Percentiles rank a stretch among this genome's conserved stretches.
phyloP scores from a whole-genome alignment of 2,113 vertebrate species.

The Lophura nycthemera region DNA sequence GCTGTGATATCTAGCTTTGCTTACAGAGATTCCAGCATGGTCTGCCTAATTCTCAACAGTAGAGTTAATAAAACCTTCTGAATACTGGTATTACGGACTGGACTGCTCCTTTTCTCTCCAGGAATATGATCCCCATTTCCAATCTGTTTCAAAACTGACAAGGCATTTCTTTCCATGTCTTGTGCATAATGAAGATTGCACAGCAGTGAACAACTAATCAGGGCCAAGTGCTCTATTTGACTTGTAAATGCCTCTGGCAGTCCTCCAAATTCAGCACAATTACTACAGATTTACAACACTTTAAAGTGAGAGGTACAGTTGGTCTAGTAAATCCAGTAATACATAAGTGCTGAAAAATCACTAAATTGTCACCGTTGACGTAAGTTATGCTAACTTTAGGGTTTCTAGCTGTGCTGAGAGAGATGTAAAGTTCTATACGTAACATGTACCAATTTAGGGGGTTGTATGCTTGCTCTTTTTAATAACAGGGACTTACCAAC shows the following conservation, averaged over 20 bases:
- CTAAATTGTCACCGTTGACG: slow-evolving; percentile 22
- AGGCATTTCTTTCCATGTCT: not conserved
- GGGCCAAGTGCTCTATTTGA: slow-evolving; percentile 4
- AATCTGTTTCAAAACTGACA: not conserved
- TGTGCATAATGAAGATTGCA: not conserved
- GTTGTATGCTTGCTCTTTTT: not conserved
- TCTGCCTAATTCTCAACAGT: not conserved
- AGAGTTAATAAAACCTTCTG: not conserved
- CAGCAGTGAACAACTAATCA: slow-evolving; percentile 27
- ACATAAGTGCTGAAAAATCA: slow-evolving; percentile 9
- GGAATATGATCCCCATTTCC: not conserved
- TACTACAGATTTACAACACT: slow-evolving; percentile 26
- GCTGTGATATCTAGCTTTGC: not conserved
- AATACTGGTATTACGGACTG: not conserved
- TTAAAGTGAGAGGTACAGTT: not conserved
- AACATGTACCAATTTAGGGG: not conserved
- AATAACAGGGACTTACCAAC: not conserved
- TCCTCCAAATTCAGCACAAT: slow-evolving; percentile 4
- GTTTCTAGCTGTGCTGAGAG: not conserved
- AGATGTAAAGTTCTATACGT: not conserved
- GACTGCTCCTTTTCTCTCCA: not conserved
- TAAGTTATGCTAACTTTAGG: slow-evolving; percentile 32
- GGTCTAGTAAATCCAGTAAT: not conserved
- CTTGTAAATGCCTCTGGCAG: slow-evolving; percentile 33
- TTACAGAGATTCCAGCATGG: not conserved